Base-by-base conservation (phyloP, 2,797 vertebrate species). In the Tokudaia muenninki region DNA sequence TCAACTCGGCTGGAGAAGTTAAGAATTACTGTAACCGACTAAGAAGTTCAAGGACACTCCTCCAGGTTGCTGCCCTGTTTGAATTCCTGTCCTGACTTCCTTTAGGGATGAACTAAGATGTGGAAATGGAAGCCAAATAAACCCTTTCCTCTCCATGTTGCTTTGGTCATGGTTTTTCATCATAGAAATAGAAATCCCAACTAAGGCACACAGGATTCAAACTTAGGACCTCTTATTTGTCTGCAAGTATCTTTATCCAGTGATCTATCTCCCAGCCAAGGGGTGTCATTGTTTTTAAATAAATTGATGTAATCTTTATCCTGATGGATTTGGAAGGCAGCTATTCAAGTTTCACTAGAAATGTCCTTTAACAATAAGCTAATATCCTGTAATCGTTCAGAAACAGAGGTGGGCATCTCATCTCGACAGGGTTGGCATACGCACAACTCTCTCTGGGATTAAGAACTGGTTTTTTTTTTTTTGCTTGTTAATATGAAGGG, bases 401-500 rank as follows among this genome's bases (percentile, higher is more conserved):
- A 97, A 92, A 80, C 44, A 26, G 47, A 91, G 55, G 41, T 79
- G 61, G 41, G 47, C 1, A 7, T 91, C 72, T 81, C 74, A 65
- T 94, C 63, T 92, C 86, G 87, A 74, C 72, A 95, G 50, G 52
- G 77, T 44, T 96, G 87, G 87, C 57, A 70, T 74, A 63, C 8
- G 2, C 29, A 91, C 65, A 82, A 88, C 57, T 90, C 91, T 93
- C 67, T 94, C 80, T 91, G 80, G 92, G 26, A 94, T 57, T 34
- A 74, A 94, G 94, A 94, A 90, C 37, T 7, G 41, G n/a, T n/a
- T n/a, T n/a, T n/a, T n/a, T n/a, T n/a, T 10, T 59, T 96, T 84
- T 94, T 91, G 34, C 57, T 70, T 94, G 31, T 92, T 96, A 94
- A 92, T 96, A 94, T 52, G 47, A 87, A 97, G 31, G 81, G 37